Evolutionary conservation across 2,113 vertebrate genomes (phyloP).

Genomic region (Capricornis sumatraensis): DNA sequence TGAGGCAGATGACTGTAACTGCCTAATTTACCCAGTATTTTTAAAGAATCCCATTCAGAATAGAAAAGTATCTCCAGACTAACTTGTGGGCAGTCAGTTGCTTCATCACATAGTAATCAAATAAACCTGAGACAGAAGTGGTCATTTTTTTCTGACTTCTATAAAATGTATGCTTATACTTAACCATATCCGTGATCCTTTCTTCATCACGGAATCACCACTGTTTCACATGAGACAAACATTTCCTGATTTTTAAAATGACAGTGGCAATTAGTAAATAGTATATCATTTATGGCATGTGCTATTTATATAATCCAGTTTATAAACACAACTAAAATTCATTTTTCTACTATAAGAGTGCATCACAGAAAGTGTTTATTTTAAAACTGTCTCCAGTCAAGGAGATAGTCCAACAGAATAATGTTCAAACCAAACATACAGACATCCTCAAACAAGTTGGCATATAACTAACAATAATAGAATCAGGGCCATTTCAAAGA

Average conservation of each 20-base stretch:
- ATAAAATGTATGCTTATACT: background rate
- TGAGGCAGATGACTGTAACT: background rate
- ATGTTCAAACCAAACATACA: slow-evolving; percentile 1
- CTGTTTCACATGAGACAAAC: background rate
- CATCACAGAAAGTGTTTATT: slow-evolving; percentile 23
- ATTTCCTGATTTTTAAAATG: slow-evolving; percentile 39
- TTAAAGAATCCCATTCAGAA: background rate
- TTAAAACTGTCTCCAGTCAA: slow-evolving; percentile 22
- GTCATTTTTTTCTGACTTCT: background rate
- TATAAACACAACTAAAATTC: slow-evolving; percentile 12
- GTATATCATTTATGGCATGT: background rate
- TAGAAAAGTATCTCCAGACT: slow-evolving; percentile 4
- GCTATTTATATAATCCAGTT: background rate
- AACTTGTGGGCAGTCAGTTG: background rate
- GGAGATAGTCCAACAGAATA: slow-evolving; percentile 4
- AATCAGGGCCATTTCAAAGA: background rate
- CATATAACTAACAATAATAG: background rate
- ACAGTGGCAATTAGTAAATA: background rate
- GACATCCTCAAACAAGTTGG: background rate
- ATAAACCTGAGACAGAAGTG: background rate
- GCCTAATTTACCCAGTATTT: background rate
- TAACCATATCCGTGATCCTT: background rate
- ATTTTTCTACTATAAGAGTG: background rate
- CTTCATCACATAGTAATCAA: background rate
- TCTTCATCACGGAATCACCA: background rate